Conservation (phyloP, 1,140 invertebrate genomes). For the Chelonus insularis region DNA sequence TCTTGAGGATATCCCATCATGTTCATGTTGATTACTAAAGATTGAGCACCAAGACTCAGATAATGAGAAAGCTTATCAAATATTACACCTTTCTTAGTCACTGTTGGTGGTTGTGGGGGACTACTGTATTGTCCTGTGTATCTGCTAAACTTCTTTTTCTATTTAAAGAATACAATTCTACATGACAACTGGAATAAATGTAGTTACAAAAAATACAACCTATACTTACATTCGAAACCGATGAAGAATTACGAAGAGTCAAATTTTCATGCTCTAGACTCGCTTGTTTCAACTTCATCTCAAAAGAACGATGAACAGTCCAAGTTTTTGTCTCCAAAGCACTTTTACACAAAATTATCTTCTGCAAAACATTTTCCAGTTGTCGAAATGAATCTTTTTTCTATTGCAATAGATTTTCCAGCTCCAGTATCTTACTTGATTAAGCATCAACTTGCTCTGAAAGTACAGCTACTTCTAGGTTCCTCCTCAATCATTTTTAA, state of each 20-base stretch:
- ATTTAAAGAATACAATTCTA: not conserved
- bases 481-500: constrained; percentile 88
- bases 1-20: constrained; percentile 61
- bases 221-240: constrained; percentile 49
- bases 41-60: constrained; percentile 41
- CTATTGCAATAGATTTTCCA: constrained; percentile 80
- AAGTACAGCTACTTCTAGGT: constrained; percentile 86
- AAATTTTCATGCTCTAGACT: constrained; percentile 83
- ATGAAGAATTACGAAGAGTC: constrained; percentile 64
- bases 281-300: constrained; percentile 82
- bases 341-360: constrained; percentile 60
- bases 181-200: too few relatives aligned
- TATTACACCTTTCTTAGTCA: constrained; percentile 63
- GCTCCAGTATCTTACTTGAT: constrained; percentile 85
- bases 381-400: constrained; percentile 76
- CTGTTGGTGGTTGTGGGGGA: constrained; percentile 70
- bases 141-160: constrained; percentile 55
- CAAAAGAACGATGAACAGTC: constrained; percentile 86
- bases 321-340: constrained; percentile 78
- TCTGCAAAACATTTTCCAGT: constrained; percentile 84
- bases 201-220: too few relatives aligned
- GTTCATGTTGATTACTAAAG: not conserved
- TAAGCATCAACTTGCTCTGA: constrained; percentile 92
- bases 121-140: constrained; percentile 72
- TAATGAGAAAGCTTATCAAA: constrained; percentile 70